Conservation (phyloP, 1,140 invertebrate genomes). For the Notospermus geniculatus region DNA sequence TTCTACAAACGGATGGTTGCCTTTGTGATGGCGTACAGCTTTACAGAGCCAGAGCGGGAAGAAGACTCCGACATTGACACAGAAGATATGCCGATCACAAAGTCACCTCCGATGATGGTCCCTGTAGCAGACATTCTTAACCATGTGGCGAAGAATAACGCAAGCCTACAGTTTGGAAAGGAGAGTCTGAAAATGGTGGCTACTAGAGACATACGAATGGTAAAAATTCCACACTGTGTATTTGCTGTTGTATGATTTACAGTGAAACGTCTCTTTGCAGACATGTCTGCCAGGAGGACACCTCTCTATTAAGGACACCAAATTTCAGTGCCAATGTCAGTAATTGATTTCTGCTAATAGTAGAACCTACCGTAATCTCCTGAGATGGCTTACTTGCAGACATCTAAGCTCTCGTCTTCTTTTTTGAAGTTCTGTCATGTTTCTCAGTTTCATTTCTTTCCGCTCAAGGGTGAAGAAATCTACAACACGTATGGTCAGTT, state of each 20-base stretch:
- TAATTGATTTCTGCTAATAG: no score
- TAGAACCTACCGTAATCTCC: no score
- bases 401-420: no score
- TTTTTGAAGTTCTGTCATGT: neutral
- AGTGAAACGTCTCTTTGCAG: no score
- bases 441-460: neutral
- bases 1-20: conserved; percentile 55
- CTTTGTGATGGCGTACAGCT: conserved; percentile 59
- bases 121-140: conserved; percentile 57
- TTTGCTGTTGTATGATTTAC: no score
- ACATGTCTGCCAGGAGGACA: no score
- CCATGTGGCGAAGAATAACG: conserved; percentile 55
- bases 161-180: conserved; percentile 48
- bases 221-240: no score
- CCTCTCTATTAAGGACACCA: no score
- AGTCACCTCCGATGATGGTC: conserved; percentile 52
- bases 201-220: conserved; percentile 46
- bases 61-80: conserved; percentile 30
- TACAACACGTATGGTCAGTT: conserved; percentile 56
- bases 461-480: conserved; percentile 51
- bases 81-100: conserved; percentile 12
- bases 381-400: no score
- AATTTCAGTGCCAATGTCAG: no score
- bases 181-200: conserved; percentile 51
- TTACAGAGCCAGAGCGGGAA: conserved; percentile 48